These are phyloP conservation scores for Salvelinus alpinus DNA, from an alignment of 2,113 vertebrate genomes.

Conservation along the genomic window DNA sequence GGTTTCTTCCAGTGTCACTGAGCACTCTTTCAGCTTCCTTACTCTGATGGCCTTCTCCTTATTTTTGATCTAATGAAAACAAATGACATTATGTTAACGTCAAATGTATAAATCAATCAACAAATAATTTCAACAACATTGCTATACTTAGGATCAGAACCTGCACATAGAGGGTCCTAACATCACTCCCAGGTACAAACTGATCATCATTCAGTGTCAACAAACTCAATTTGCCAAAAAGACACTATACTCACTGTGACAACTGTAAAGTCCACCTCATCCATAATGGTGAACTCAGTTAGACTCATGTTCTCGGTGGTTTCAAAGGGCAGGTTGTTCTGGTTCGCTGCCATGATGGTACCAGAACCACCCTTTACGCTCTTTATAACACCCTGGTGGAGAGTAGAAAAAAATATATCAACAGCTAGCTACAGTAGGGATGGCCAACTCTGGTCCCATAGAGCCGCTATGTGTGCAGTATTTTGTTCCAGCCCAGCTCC, in stretches of 20 bases:
- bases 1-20: constrained; percentile 72
- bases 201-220: neutral
- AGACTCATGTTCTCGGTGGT: constrained; percentile 88
- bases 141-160: neutral
- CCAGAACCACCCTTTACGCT: constrained; percentile 81
- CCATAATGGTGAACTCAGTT: constrained; percentile 86
- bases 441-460: neutral
- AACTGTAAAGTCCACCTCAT: constrained; percentile 92
- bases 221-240: too few species aligned
- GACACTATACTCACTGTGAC: constrained; percentile 74
- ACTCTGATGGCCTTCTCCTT: constrained; percentile 87
- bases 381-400: constrained; percentile 83
- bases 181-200: neutral
- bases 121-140: neutral
- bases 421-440: neutral
- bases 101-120: neutral
- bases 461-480: neutral
- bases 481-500: neutral
- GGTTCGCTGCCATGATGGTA: constrained; percentile 83
- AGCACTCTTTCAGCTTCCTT: constrained; percentile 79
- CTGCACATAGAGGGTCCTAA: too few species aligned
- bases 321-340: constrained; percentile 84
- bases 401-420: neutral
- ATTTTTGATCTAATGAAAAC: constrained; percentile 39
- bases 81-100: neutral